Evolutionary conservation across 2,797 vertebrate species (phyloP), one percentile per base, ranked within the genome.

Genomic region (Acanthopagrus latus): DNA sequence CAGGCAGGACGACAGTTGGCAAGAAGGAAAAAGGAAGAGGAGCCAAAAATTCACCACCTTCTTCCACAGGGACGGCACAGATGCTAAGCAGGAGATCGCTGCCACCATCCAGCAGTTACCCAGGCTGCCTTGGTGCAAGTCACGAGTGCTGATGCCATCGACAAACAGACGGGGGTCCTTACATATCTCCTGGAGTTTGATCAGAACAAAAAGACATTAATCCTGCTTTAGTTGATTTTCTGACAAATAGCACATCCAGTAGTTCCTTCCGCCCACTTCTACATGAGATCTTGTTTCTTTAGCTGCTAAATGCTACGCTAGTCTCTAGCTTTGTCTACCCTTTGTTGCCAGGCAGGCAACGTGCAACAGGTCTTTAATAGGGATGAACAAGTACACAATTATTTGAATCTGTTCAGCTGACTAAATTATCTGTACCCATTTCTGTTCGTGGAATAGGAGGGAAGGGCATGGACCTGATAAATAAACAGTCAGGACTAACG

Each of bases 51-150:
- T 52, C 23, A n/a, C 13, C 68, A 92, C 92, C 91, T 92, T 91
- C 92, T 94, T 96, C 96, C 96, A 97, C 16, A 96, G 90, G 1
- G 93, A 95, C 0, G 95, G 93, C 79, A 96, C 95, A 0, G 94
- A 95, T 1, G 96, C 95, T 11, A 96, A 71, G 72, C 96, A 96
- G 52, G 96, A 96, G 71, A 95, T 96, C 43, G 96, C 96, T 0
- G 96, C 96, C 66, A 97, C 95, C 93, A 97, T 96, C 96, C 96
- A 97, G 91, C 96, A 97, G 91, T 97, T 97, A 50, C 96, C 96
- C 93, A 97, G 91, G 82, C 95, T 96, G 81, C 96, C 96, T 83
- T 97, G 96, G 88, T 97, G 95, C 67, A 96, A 78, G 89, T 97
- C 96, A n/a, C 94, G 93, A 13, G 96, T 95, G 89, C 96, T 97